Conservation (phyloP, 2,888 invertebrate genomes). For the Drosophila kanekoi region DNA sequence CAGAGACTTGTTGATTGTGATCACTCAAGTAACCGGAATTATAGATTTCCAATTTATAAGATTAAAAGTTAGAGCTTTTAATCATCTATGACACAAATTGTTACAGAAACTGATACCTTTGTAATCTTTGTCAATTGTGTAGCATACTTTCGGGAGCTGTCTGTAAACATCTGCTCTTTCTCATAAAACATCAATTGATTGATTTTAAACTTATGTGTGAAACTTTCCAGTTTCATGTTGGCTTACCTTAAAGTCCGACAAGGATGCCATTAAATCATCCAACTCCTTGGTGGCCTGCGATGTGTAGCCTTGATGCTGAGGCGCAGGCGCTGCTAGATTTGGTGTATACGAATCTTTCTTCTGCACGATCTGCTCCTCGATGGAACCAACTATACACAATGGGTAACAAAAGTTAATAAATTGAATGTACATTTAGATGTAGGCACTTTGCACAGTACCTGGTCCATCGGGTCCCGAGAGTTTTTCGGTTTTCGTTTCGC, state of each 20-base stretch:
- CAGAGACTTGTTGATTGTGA: too few species aligned
- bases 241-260: constrained; percentile 97
- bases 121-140: not conserved
- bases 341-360: constrained; percentile 82
- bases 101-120: too few species aligned
- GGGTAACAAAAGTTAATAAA: not conserved
- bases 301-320: constrained; percentile 84
- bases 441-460: constrained; percentile 61
- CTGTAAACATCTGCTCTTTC: not conserved
- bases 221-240: too few species aligned
- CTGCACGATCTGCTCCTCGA: constrained; percentile 83
- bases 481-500: constrained; percentile 87
- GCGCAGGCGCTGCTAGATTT: constrained; percentile 55
- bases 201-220: not conserved
- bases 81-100: too few species aligned
- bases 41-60: too few species aligned
- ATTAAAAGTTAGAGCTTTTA: too few species aligned
- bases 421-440: not conserved
- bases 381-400: constrained; percentile 70
- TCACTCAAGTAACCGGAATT: too few species aligned
- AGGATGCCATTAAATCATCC: constrained; percentile 97
- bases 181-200: too few species aligned
- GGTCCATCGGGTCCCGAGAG: constrained; percentile 84
- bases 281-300: constrained; percentile 97
- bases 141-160: constrained; percentile 44